Percentiles rank a stretch among this genome's conserved stretches.
These are phyloP conservation scores for Microcebus murinus DNA, from an alignment of 2,113 vertebrate species.

Conservation along the genomic window DNA sequence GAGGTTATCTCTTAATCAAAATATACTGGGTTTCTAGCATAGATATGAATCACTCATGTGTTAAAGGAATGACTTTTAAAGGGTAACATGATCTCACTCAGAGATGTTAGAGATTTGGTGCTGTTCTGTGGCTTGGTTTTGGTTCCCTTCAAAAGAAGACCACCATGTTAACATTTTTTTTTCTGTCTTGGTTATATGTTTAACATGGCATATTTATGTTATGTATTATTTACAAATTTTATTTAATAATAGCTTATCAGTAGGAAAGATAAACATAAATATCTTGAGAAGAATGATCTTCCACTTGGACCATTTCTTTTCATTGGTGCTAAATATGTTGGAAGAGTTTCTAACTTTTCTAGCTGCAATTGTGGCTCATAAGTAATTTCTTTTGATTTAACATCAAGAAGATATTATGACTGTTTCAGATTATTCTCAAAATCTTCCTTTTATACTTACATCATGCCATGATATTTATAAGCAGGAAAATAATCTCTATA, in stretches of 20 bases:
- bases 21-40: not conserved
- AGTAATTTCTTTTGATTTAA: not conserved
- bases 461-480: slow-evolving; percentile 1
- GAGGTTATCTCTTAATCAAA: not conserved
- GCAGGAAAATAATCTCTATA: not conserved
- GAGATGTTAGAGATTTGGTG: not conserved
- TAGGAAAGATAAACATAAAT: not conserved
- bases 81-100: not conserved
- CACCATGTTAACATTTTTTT: not conserved
- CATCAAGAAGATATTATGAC: not conserved
- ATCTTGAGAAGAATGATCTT: not conserved
- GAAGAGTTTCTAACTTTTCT: not conserved
- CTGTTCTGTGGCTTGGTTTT: not conserved
- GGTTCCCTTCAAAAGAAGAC: not conserved
- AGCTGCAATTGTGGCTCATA: not conserved
- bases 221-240: not conserved
- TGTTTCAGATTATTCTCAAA: not conserved
- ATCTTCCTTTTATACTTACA: not conserved
- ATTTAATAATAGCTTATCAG: not conserved
- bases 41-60: not conserved
- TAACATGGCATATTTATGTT: not conserved
- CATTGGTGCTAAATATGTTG: not conserved
- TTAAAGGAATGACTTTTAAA: slow-evolving; percentile 23
- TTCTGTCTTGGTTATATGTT: not conserved
- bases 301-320: not conserved